Conservation (phyloP, 2,888 invertebrate genomes). For the Hirtodrosophila confusa region DNA sequence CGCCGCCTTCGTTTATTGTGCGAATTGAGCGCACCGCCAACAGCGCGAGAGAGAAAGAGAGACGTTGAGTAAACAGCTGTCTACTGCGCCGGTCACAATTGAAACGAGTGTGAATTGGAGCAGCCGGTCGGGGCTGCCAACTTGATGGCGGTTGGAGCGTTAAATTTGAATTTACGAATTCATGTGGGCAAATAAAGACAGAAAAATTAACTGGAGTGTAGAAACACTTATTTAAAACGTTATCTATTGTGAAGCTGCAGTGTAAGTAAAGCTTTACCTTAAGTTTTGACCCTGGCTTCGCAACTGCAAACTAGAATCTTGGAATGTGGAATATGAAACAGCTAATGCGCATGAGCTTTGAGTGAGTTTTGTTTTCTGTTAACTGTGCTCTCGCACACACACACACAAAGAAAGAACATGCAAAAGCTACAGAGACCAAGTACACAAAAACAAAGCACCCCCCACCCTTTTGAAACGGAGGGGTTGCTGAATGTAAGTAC, state of each 20-base stretch:
- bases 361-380: conserved; percentile 4
- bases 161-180: conserved; percentile 44
- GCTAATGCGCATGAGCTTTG: conserved; percentile 46
- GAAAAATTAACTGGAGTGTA: neutral
- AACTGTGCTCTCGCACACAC: conserved; percentile 9
- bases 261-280: neutral
- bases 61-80: conserved; percentile 38
- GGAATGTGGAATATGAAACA: conserved; percentile 35
- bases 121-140: conserved; percentile 40
- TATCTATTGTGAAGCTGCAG: too few relatives aligned
- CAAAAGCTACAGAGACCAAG: conserved; percentile 39
- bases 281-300: neutral
- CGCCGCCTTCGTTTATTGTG: conserved; percentile 58
- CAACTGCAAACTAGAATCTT: neutral
- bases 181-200: neutral
- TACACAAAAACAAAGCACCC: conserved; percentile 72
- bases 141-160: conserved; percentile 32
- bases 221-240: neutral
- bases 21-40: conserved; percentile 37
- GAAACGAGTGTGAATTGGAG: conserved; percentile 36
- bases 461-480: conserved; percentile 22
- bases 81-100: conserved; percentile 52
- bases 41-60: conserved; percentile 20
- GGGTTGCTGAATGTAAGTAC: conserved; percentile 33
- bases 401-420: neutral